These are phyloP conservation scores for Hoplodrina blanda DNA, from an alignment of 2,888 invertebrate genomes.

Conservation along the genomic window DNA sequence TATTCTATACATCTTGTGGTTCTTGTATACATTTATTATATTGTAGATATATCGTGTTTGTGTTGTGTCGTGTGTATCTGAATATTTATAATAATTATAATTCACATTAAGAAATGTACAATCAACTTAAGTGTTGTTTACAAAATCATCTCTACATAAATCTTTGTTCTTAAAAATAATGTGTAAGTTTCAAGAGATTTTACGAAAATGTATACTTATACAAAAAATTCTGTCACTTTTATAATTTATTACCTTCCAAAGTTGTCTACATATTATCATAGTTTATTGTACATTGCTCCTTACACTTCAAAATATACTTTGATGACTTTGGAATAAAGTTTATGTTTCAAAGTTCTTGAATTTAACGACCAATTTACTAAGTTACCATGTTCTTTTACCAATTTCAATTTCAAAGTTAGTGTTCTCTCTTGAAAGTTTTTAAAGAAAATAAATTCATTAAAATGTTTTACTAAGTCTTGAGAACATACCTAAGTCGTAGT, in stretches of 20 bases:
- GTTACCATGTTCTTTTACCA: constrained; percentile 61
- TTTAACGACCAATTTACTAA: constrained; percentile 60
- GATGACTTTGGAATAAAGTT: constrained; percentile 48
- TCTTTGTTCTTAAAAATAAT: not conserved
- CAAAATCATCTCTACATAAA: constrained; percentile 2
- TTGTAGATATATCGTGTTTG: constrained; percentile 33
- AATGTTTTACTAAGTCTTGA: constrained; percentile 24
- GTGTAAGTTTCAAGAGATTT: constrained; percentile 4
- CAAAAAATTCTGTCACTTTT: not conserved
- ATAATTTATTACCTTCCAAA: constrained; percentile 25
- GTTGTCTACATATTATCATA: constrained; percentile 24
- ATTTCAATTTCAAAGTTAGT: constrained; percentile 63
- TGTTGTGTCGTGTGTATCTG: constrained; percentile 48
- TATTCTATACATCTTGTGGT: not conserved
- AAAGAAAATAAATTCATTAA: constrained; percentile 49
- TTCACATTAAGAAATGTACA: constrained; percentile 56
- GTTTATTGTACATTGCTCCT: constrained; percentile 62
- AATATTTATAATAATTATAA: too few relatives aligned
- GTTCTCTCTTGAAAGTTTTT: constrained; percentile 63
- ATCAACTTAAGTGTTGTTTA: constrained; percentile 40
- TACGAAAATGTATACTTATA: constrained; percentile 1
- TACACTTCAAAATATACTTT: constrained; percentile 44
- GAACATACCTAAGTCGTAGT: not conserved
- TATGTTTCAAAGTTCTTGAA: constrained; percentile 53
- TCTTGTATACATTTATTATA: constrained; percentile 30